Evolutionary conservation across 2,888 invertebrate genomes (phyloP), one percentile per base, ranked within the genome.

Genomic region (Dioctria rufipes): DNA sequence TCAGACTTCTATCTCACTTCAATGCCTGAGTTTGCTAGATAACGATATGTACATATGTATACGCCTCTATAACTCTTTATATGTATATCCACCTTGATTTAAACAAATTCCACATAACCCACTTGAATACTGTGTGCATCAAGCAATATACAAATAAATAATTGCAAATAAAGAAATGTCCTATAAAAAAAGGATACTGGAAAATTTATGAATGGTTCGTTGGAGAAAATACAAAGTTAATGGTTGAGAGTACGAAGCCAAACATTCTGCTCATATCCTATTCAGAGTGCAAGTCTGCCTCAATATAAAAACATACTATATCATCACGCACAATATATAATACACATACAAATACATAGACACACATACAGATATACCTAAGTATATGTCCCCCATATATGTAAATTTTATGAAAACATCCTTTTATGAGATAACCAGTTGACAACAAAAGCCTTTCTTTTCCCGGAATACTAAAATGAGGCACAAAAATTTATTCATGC

Each of bases 401-500:
- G 73, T 73, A 73, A 73, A 58, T 73, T 73, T 73, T 73, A 73
- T 73, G 73, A 73, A 73, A 73, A 73, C 73, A 58, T 58, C 40
- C 58, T 73, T 54, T 73, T 73, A 58, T 42, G 58, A 73, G 73
- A 60, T 39, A 73, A 42, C 60, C 60, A 73, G 73, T 73, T 73
- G 73, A 73, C 73, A 73, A 73, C 73, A 73, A 73, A 73, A 73
- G 73, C 73, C 42, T 58, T 73, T 73, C 58, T 42, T 66, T 43
- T 43, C 73, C 25, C 6, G 73, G 60, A 73, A 54, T 54, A 54
- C 69, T 51, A 51, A 73, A 73, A 60, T 60, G 73, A 77, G 63
- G 77, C 61, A 77, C 63, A 77, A 46, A 77, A 77, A 77, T 77
- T 77, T 77, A 77, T 77, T 77, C 77, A 63, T 63, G 37, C 61